A percentile compares a stretch with the other conserved stretches of the same genome.
These are phyloP conservation scores for Deilephila porcellus DNA, from an alignment of 2,888 invertebrate species.

Conservation along the genomic window DNA sequence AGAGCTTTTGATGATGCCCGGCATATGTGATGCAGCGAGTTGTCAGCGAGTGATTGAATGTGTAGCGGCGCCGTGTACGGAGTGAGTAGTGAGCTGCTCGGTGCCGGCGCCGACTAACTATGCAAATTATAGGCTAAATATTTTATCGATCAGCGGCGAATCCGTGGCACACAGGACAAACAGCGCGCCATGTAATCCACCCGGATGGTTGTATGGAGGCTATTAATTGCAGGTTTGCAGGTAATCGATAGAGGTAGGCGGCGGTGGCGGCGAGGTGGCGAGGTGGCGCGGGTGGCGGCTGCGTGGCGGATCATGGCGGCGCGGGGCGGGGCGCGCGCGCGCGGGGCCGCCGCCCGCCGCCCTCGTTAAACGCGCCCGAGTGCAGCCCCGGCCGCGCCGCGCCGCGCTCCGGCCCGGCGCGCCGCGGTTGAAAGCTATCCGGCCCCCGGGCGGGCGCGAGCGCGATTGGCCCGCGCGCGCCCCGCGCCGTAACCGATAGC, in stretches of 20 bases:
- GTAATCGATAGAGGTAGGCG: conserved; percentile 74
- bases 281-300: conserved; percentile 51
- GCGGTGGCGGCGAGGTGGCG: conserved; percentile 47
- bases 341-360: conserved; percentile 75
- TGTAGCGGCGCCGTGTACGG: neutral
- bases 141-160: conserved; percentile 55
- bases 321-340: conserved; percentile 68
- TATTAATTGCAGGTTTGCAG: conserved; percentile 82
- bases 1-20: too few relatives aligned
- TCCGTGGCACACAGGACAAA: conserved; percentile 60
- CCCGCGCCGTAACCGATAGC: conserved; percentile 76
- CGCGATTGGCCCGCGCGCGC: conserved; percentile 75
- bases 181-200: conserved; percentile 73
- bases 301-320: conserved; percentile 83
- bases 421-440: conserved; percentile 79
- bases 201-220: conserved; percentile 77
- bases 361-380: conserved; percentile 79
- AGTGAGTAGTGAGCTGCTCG: conserved; percentile 30
- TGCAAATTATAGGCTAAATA: conserved; percentile 52
- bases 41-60: neutral
- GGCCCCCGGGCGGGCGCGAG: conserved; percentile 71
- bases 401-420: conserved; percentile 44
- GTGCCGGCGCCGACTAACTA: conserved; percentile 34
- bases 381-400: conserved; percentile 70
- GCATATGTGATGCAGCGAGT: neutral